Evolutionary conservation across 1,140 invertebrate genomes (phyloP).

Genomic region (Rhopalosiphum padi): DNA sequence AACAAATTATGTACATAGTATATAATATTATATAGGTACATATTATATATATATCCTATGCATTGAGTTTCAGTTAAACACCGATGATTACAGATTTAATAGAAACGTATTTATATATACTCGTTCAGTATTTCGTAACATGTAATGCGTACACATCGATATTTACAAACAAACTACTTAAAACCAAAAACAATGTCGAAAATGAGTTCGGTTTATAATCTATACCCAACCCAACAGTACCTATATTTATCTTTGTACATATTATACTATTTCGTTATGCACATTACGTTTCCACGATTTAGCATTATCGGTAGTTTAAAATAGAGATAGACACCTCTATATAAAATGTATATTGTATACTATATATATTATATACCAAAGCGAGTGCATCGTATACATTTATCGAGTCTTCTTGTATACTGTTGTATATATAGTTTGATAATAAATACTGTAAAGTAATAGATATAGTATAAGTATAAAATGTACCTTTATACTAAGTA

Average conservation of each 20-base stretch:
- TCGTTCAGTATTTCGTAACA: background rate
- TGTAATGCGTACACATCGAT: background rate
- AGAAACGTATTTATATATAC: background rate
- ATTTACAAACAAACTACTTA: background rate
- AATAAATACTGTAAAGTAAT: too few relatives aligned
- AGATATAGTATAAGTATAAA: too few relatives aligned
- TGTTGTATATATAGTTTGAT: too few relatives aligned
- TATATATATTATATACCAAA: background rate
- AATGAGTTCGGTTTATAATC: background rate
- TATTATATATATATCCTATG: background rate
- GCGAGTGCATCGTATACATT: background rate
- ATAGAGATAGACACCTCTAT: background rate
- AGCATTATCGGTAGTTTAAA: conserved; percentile 2
- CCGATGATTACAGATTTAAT: conserved; percentile 18
- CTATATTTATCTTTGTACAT: background rate
- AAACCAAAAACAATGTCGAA: background rate
- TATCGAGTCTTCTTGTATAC: background rate
- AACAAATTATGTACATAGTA: background rate
- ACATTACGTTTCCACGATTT: background rate
- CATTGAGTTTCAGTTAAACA: background rate
- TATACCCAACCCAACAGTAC: background rate
- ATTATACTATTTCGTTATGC: background rate
- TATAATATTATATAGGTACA: too few relatives aligned
- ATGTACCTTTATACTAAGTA: too few relatives aligned
- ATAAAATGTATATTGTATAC: background rate